Percentiles rank a stretch among this genome's conserved stretches.
Evolutionary conservation across 1,140 invertebrate species (phyloP).

Genomic region (Drosophila bifasciata): DNA sequence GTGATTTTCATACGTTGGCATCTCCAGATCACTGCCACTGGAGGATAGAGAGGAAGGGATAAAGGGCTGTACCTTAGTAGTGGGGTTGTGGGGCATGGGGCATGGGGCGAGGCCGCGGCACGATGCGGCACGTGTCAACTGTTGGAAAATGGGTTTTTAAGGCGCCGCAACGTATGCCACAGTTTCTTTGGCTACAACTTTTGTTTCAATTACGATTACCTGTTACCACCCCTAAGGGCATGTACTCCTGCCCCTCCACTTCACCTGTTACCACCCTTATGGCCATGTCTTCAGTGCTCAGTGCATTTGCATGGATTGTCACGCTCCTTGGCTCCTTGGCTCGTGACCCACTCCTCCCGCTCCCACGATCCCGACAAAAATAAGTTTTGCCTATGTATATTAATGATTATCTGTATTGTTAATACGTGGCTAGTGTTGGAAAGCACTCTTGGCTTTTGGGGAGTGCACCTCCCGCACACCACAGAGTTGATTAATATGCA

Average conservation of each 20-base stretch:
- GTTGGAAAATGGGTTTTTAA: constrained; percentile 82
- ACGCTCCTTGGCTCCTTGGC: constrained; percentile 23
- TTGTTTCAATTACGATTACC: constrained; percentile 80
- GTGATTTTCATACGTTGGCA: constrained; percentile 70
- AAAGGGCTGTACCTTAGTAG: not conserved
- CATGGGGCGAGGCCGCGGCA: constrained; percentile 51
- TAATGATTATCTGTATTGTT: constrained; percentile 59
- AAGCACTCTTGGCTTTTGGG: constrained; percentile 3
- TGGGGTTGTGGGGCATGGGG: too few relatives aligned
- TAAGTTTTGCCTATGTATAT: constrained; percentile 65
- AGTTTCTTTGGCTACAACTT: constrained; percentile 74
- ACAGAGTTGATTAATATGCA: constrained; percentile 46
- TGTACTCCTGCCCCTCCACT: not conserved
- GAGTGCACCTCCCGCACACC: too few relatives aligned
- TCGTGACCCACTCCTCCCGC: not conserved
- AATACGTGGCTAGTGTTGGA: constrained; percentile 60
- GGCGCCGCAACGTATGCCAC: constrained; percentile 75
- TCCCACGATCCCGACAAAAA: constrained; percentile 22
- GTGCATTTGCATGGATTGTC: constrained; percentile 59
- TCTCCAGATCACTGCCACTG: constrained; percentile 12
- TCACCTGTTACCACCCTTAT: not conserved
- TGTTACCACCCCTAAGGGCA: constrained; percentile 47
- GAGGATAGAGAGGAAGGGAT: not conserved
- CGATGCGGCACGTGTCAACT: constrained; percentile 77
- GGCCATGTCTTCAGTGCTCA: not conserved